Evolutionary conservation across 1,140 invertebrate species (phyloP), one percentile per base, ranked within the genome.

Genomic region (Drosophila punjabiensis): DNA sequence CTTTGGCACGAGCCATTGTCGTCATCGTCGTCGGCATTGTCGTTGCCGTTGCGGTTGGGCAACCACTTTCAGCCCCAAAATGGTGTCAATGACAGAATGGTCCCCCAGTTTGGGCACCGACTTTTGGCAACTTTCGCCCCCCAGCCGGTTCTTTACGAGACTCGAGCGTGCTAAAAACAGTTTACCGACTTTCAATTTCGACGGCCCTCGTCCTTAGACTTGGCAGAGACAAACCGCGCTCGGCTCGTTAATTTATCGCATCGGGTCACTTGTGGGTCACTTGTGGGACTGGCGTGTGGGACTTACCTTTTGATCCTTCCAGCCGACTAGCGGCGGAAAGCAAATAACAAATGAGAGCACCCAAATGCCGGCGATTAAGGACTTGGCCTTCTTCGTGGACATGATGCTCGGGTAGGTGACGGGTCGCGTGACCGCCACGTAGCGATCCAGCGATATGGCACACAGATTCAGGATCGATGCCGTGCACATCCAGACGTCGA

Each of bases 401-500:
- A 98, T 98, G 78, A 98, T 97, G 93, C 96, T 96, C 2, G 98
- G 97, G 94, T 99, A 99, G 83, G 96, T 97, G 60, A 99, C 96
- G 1, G 98, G 98, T 47, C 98, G 94, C 11, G 98, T 99, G 58
- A 99, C 98, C 1, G 98, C 98, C 87, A 99, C 96, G 94, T 99
- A 99, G 71, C 98, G 95, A 94, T 99, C 98, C 81, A 98, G 93
- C 24, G 97, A 98, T 85, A 99, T 99, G 81, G 96, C 97, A 91
- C 97, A 97, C 33, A 99, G 95, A 93, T 98, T 99, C 60, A 99
- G 94, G 81, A 99, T 99, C 79, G 97, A 98, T 1, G 98, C 98
- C 0, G 98, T 99, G 93, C 98, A 95, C 96, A 99, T 97, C 97
- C 98, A 98, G 3, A 99, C 98, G 93, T 99, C 98, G 24, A 98